Base-by-base conservation (phyloP, 2,888 invertebrate genomes). In the Protophormia terraenovae region DNA sequence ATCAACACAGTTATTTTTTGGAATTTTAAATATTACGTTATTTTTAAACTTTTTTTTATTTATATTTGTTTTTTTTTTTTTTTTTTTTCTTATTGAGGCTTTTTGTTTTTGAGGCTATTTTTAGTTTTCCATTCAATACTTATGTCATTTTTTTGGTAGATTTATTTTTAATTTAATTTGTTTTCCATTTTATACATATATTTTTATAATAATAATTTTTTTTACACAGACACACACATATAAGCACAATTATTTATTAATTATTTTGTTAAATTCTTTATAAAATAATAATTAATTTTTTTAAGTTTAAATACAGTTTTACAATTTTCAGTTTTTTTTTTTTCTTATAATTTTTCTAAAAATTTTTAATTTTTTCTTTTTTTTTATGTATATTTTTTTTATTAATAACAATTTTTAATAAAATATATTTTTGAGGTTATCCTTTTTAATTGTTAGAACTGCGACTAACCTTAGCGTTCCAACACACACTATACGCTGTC, bases 401-500 rank as follows among this genome's bases (percentile, higher is more conserved):
- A 27, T 55, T 67, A 55, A 32, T 2, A 62, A 69, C 72, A 71
- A 19, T 69, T 76, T 79, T 71, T 72, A 75, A 55, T 67, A n/a
- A 35, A 76, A 53, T 60, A 62, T 29, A 77, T 84, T 73, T 66
- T 72, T 80, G 64, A 62, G 22, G 53, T 55, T 88, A 86, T 88
- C 80, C 82, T 80, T 80, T 86, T 69, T 73, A 80, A 64, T 79
- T 79, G 27, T 58, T 78, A 81, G 83, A 81, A 79, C 64, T 71
- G 87, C 88, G 88, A 93, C 93, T 90, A 92, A 93, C 93, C 93
- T 93, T 92, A 93, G 93, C 92, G 93, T 92, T 92, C 91, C 90
- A 91, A 92, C 82, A 92, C 92, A 93, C 93, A 93, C 93, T 93
- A 92, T 92, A 92, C 93, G 92, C 92, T 92, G 93, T 91, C 92